Conservation (phyloP, 2,888 invertebrate genomes). For the Phasia obesa region DNA sequence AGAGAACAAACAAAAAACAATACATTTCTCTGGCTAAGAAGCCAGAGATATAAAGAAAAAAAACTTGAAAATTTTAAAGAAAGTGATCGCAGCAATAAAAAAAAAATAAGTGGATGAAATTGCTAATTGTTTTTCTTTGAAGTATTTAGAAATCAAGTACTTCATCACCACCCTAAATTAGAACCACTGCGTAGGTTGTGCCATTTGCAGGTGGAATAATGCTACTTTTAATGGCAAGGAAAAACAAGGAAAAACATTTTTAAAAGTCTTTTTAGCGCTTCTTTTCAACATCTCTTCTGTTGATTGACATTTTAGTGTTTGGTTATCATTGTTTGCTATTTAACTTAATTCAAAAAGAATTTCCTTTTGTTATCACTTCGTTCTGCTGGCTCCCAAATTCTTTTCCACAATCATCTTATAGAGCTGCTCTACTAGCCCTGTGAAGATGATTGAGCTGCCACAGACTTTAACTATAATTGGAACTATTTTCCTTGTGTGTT, state of each 20-base stretch:
- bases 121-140: too few species aligned
- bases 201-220: too few species aligned
- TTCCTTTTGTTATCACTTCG: conserved; percentile 63
- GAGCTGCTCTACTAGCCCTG: conserved; percentile 8
- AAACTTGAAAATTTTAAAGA: conserved; percentile 8
- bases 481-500: conserved; percentile 52
- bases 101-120: background rate
- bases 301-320: background rate
- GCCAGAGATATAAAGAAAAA: background rate
- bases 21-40: too few species aligned
- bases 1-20: background rate
- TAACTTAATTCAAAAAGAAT: conserved; percentile 46
- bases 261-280: conserved; percentile 53
- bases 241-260: conserved; percentile 49
- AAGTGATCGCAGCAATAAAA: conserved; percentile 34
- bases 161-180: too few species aligned
- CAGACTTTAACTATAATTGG: conserved; percentile 48
- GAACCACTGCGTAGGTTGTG: too few species aligned
- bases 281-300: background rate
- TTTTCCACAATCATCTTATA: conserved; percentile 35
- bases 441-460: conserved; percentile 48
- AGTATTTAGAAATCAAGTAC: too few species aligned
- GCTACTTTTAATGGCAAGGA: conserved; percentile 1
- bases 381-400: conserved; percentile 49
- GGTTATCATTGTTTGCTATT: conserved; percentile 7